phyloP scores from a whole-genome alignment of 2,888 invertebrate genomes.

The Lottia gigantea region DNA sequence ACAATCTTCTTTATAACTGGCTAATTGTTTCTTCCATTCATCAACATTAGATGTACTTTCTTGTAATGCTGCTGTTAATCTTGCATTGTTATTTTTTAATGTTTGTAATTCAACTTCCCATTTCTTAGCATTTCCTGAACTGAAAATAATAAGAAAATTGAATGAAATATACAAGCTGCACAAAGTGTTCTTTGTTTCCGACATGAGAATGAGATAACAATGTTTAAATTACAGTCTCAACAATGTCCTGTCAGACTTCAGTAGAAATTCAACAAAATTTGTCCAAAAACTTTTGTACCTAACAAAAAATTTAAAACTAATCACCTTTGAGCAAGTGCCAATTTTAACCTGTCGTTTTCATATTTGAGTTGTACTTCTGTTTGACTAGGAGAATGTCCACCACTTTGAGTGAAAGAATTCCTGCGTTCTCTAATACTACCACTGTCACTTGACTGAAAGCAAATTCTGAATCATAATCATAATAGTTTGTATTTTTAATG shows the following conservation, averaged over 20 bases:
- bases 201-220: background rate
- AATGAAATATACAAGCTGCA: slow-evolving; percentile 23
- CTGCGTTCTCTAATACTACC: slow-evolving; percentile 53
- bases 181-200: background rate
- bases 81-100: slow-evolving; percentile 93
- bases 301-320: background rate
- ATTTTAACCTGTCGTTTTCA: slow-evolving; percentile 95
- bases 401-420: slow-evolving; percentile 55
- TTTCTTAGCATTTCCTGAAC: slow-evolving; percentile 97
- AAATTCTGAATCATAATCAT: background rate
- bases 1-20: slow-evolving; percentile 72
- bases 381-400: slow-evolving; percentile 31
- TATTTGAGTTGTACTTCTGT: slow-evolving; percentile 82
- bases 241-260: too few relatives aligned
- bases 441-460: slow-evolving; percentile 73
- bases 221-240: background rate
- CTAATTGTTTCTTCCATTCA: slow-evolving; percentile 97
- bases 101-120: slow-evolving; percentile 98
- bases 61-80: slow-evolving; percentile 93
- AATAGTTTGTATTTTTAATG: too few relatives aligned
- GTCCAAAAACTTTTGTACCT: too few relatives aligned
- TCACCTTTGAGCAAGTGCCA: slow-evolving; percentile 94
- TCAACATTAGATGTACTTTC: slow-evolving; percentile 97
- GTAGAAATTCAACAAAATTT: too few relatives aligned
- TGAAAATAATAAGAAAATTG: slow-evolving; percentile 66